Conservation (phyloP, 1,140 invertebrate species). For the Bilobella aurantiaca region DNA sequence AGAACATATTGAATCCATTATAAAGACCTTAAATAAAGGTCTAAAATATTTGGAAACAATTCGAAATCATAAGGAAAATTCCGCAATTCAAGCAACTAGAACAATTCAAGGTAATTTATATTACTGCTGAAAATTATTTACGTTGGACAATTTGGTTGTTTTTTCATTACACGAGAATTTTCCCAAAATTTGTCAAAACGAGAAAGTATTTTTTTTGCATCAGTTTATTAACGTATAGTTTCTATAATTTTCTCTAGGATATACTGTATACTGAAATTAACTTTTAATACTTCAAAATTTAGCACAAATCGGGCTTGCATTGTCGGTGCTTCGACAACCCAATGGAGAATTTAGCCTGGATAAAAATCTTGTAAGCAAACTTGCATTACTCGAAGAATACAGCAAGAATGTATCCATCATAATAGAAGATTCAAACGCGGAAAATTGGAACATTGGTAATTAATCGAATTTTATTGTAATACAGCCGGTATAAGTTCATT, state of each 20-base stretch:
- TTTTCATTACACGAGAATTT: too few species aligned
- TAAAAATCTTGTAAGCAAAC: neutral
- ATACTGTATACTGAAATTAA: too few species aligned
- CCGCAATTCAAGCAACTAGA: neutral
- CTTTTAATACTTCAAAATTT: too few species aligned
- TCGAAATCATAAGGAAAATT: neutral
- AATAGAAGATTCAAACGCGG: neutral
- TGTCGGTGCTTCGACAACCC: neutral
- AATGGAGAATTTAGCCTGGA: neutral
- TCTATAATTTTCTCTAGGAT: too few species aligned
- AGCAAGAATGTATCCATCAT: neutral
- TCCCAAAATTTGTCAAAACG: too few species aligned
- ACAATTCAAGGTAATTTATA: neutral
- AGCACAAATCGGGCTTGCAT: neutral
- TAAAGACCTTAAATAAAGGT: neutral
- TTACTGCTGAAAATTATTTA: neutral
- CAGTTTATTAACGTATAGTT: too few species aligned
- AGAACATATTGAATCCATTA: neutral
- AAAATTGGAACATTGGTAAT: neutral
- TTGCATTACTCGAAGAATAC: neutral
- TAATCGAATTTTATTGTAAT: neutral
- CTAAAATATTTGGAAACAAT: neutral
- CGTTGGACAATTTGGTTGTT: neutral
- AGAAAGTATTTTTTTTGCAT: too few species aligned
- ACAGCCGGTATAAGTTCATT: too few species aligned